A percentile compares a stretch with the other conserved stretches of the same genome.
phyloP scores from a whole-genome alignment of 2,888 invertebrate species.

The Pardosa pseudoannulata region DNA sequence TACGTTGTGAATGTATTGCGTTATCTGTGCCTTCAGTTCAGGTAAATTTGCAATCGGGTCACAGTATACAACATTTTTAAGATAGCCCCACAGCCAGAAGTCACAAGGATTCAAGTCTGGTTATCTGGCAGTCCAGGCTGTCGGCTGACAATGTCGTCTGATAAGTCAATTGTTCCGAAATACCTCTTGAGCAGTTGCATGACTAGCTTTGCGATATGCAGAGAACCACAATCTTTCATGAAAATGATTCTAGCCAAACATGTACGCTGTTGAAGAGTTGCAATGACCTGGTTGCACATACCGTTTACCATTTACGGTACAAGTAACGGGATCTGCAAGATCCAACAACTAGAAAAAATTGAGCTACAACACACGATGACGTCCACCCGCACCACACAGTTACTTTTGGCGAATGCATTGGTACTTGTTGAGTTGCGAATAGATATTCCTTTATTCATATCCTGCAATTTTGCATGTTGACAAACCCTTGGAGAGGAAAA shows the following conservation, averaged over 20 bases:
- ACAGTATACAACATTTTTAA: neutral
- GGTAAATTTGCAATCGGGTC: neutral
- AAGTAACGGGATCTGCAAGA: neutral
- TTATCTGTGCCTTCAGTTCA: conserved; percentile 14
- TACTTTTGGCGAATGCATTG: neutral
- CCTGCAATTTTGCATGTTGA: neutral
- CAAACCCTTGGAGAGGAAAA: neutral
- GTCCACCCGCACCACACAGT: neutral
- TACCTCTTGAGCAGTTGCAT: neutral
- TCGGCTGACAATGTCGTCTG: neutral
- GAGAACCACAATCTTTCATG: neutral
- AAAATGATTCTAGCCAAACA: neutral
- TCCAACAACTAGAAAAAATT: neutral
- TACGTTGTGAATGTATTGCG: neutral
- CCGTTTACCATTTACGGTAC: no score
- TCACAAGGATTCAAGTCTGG: no score
- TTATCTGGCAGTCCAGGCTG: neutral
- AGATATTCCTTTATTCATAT: neutral
- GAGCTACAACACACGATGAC: neutral
- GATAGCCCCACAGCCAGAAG: neutral
- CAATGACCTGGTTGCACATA: neutral
- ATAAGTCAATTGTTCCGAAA: neutral
- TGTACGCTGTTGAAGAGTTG: neutral
- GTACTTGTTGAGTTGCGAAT: neutral
- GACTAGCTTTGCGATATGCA: neutral